Evolutionary conservation across 2,797 vertebrate genomes (phyloP), one percentile per base, ranked within the genome.

Genomic region (Dallia pectoralis): DNA sequence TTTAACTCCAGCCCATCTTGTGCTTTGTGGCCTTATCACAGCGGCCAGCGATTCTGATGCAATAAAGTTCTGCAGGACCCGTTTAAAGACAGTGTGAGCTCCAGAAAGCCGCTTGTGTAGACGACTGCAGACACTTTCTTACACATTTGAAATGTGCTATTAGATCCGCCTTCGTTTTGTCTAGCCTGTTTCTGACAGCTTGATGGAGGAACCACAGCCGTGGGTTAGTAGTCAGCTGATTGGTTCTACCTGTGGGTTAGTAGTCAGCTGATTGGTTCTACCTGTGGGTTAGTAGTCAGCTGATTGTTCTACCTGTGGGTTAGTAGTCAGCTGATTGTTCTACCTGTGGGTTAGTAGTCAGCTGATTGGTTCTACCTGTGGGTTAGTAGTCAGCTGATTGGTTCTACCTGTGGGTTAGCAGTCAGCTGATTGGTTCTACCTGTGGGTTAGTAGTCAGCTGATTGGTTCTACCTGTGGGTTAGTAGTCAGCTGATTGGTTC

Each of bases 1-100:
- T 69, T 73, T 79, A 79, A 85, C 74, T 67, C 71, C 15, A 67
- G 73, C 80, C 83, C 78, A 82, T 84, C 74, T 70, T 66, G 59
- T 32, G 32, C 66, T 77, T 70, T 70, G 25, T 29, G 27, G 27
- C 30, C 61, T 63, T 30, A 63, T 63, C 15, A 19, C 27, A 16
- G 12, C 30, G 27, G 15, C 27, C 61, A 27, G 32, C 29, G 9
- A 32, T 81, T 44, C 48, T 8, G 44, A 76, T 67, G 74, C 70
- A 73, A 72, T 68, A 74, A 76, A 82, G 75, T 67, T 1, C 3
- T 77, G 66, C 76, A 72, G 47, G 47, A n/a, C 19, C 32, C 47
- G 12, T 30, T 47, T 29, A 12, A 40, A 25, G 8, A 40, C 16
- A 25, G 11, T 53, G 18, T 51, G 29, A 32, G n/a, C 65, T 47